Base-by-base conservation (phyloP, 2,888 invertebrate species). In the Pandemis heparana region DNA sequence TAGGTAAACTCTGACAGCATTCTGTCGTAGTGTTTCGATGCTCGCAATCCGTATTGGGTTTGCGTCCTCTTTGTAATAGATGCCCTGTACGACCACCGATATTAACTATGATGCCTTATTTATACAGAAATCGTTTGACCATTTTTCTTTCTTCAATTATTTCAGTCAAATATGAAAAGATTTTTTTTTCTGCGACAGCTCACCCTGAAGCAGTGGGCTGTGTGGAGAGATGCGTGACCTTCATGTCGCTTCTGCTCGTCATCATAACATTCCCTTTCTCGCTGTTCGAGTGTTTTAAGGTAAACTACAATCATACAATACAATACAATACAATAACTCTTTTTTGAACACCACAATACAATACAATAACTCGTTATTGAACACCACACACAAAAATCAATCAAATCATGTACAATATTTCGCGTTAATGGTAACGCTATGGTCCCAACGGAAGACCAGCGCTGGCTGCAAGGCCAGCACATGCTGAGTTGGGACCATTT, bases 231-330 rank as follows among this genome's bases (percentile, higher is more conserved):
- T 90, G 96, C 69, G 97, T 97, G 16, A 97, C 97, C 14, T 85
- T 96, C 62, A 94, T 96, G 63, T 97, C 98, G 10, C 94, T 97
- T 71, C 83, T 98, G 64, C 89, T 98, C 32, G 95, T 98, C 85
- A 92, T 97, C 81, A 85, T 97, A 77, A 98, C 98, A 4, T 95
- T 98, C 81, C 98, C 98, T 43, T 96, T 98, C 84, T 97, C 98
- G 4, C 90, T 98, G 73, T 97, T 97, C 87, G 96, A 97, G 88
- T 97, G 97, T 88, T 97, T 98, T 88, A 98, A 98, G 96, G 97
- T 97, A 94, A 90, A 56, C 4, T 23, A 10, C 12, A 56, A 18
- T 12, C 12, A 5, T 43, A 4, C 12, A n/a, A n/a, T n/a, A n/a
- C n/a, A n/a, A n/a, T n/a, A n/a, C n/a, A n/a, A n/a, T n/a, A n/a